Evolutionary conservation across 2,888 invertebrate genomes (phyloP), one percentile per base, ranked within the genome.

Genomic region (Oligia fasciuncula): DNA sequence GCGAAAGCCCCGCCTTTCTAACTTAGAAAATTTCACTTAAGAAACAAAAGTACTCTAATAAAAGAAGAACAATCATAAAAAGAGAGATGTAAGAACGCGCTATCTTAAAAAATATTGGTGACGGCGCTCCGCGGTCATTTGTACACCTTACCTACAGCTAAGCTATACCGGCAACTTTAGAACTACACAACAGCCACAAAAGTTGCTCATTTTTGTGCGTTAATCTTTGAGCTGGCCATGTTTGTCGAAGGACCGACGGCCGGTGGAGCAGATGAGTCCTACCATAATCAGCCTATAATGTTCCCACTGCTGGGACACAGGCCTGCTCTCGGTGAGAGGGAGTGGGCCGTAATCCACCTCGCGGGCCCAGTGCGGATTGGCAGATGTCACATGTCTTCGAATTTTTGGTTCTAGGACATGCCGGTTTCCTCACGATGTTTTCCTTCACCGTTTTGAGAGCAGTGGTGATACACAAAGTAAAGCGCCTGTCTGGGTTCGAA

Each of bases 31-130:
- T 96, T 96, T 96, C 95, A 96, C 96, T 96, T 95, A 95, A 95
- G 94, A 95, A 96, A 96, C 95, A 96, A 96, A 96, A 96, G 96
- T 96, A 96, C 95, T 95, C 93, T 93, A 96, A 96, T 96, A 96
- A 96, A 96, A 96, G 95, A 96, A 96, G 96, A 96, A 96, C 96
- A 96, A 96, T 96, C 95, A 96, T 96, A 96, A 96, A 96, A 94
- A 94, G 93, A 90, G 93, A 95, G 94, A 96, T 91, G 95, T 93
- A 95, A 90, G 92, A 92, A 93, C 90, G 93, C 91, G 93, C 89
- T 95, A 93, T 92, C 91, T 93, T 92, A 91, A 94, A 94, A 93
- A 92, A 88, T 91, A 90, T 89, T 77, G 88, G 83, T 68, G 85
- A 76, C 83, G 79, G 74, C 67, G 85, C 86, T 79, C 76, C 77